Evolutionary conservation across 2,888 invertebrate species (phyloP).

Genomic region (Acronicta leporina): DNA sequence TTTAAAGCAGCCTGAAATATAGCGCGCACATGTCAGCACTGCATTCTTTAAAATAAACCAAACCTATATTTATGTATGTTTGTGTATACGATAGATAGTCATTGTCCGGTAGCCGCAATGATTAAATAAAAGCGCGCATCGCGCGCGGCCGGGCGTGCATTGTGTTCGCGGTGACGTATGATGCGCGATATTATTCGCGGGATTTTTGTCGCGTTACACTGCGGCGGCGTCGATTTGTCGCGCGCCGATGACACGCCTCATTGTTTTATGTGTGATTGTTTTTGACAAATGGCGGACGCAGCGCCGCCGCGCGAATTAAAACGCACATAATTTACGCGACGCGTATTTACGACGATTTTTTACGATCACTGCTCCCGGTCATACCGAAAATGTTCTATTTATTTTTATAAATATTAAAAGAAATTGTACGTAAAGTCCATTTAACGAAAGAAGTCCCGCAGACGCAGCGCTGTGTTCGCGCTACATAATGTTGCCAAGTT

Average conservation of each 20-base stretch:
- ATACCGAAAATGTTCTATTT: conserved; percentile 11
- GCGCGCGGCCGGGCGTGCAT: conserved; percentile 29
- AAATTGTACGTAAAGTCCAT: not conserved
- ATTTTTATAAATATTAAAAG: not conserved
- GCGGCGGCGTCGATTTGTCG: conserved; percentile 51
- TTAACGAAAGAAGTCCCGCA: too few species aligned
- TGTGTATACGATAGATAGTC: not conserved
- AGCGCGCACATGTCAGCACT: conserved; percentile 11
- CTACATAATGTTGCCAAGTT: too few species aligned
- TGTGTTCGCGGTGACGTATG: conserved; percentile 46
- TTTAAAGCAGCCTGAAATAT: conserved; percentile 5
- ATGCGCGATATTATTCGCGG: conserved; percentile 49
- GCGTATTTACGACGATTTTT: conserved; percentile 59
- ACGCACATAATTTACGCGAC: conserved; percentile 72
- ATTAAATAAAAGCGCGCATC: conserved; percentile 41
- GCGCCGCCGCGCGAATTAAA: conserved; percentile 67
- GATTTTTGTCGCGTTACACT: conserved; percentile 39
- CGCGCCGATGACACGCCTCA: conserved; percentile 71
- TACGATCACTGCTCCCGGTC: conserved; percentile 24
- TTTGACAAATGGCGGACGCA: conserved; percentile 74
- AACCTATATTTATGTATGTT: not conserved
- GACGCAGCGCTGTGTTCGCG: too few species aligned
- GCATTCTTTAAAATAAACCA: conserved; percentile 13
- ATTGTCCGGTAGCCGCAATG: conserved; percentile 22
- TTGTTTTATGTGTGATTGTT: conserved; percentile 80